Evolutionary conservation across 2,113 vertebrate species (phyloP).

Genomic region (Eonycteris spelaea): DNA sequence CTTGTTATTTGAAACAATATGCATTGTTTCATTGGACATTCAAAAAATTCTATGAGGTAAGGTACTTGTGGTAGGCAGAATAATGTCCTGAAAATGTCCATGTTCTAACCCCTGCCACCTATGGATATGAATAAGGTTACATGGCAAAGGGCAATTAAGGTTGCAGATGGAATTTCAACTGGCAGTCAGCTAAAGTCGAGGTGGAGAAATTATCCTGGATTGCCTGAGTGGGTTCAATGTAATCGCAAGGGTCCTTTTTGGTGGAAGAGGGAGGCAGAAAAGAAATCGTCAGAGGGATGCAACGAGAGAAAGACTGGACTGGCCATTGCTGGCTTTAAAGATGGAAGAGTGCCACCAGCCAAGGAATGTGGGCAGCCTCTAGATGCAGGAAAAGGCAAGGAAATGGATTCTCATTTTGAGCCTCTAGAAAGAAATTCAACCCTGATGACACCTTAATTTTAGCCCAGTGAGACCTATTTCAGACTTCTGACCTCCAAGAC

Average conservation of each 20-base stretch:
- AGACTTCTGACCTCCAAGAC: not conserved
- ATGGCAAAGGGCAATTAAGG: not conserved
- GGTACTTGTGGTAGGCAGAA: not conserved
- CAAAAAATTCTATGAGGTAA: not conserved
- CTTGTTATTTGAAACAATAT: not conserved
- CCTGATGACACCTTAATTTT: not conserved
- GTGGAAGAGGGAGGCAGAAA: not conserved
- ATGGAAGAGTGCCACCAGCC: not conserved
- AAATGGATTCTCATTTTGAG: not conserved
- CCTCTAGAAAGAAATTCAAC: not conserved
- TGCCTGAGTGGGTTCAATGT: not conserved
- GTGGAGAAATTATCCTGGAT: not conserved
- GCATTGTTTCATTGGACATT: not conserved
- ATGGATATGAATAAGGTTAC: not conserved
- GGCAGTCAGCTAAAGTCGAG: not conserved
- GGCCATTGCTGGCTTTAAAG: not conserved
- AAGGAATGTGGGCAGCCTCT: not conserved
- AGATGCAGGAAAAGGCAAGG: not conserved
- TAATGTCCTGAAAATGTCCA: not conserved
- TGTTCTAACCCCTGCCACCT: not conserved
- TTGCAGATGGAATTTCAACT: not conserved
- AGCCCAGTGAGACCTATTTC: not conserved
- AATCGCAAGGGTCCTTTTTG: not conserved
- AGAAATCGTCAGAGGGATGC: not conserved
- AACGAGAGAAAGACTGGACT: not conserved